A percentile compares a stretch with the other conserved stretches of the same genome.
Evolutionary conservation across 2,113 vertebrate species (phyloP).

Genomic region (Machaerirhynchus nigripectus): DNA sequence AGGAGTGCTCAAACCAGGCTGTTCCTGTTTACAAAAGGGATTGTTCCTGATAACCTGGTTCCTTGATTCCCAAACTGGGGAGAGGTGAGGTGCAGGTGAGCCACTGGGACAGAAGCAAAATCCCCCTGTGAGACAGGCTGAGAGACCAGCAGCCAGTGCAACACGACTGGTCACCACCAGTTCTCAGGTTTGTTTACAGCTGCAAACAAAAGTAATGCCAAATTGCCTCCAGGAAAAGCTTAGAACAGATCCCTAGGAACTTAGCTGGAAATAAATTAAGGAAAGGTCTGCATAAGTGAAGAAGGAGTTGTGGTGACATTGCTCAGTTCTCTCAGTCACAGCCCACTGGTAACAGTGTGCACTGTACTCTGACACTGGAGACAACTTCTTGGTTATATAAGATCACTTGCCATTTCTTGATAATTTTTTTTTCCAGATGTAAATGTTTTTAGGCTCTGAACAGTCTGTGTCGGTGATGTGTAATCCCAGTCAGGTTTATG

Average conservation of each 20-base stretch:
- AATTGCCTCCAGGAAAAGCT: background rate
- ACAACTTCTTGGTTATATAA: background rate
- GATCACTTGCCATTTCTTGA: background rate
- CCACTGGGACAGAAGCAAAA: background rate
- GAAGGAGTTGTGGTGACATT: background rate
- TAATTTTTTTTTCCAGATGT: rapidly evolving
- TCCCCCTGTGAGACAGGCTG: background rate
- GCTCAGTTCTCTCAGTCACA: background rate
- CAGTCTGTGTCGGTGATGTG: rapidly evolving
- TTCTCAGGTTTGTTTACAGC: background rate
- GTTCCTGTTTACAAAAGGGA: background rate
- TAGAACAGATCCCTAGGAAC: background rate
- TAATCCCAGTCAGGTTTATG: background rate
- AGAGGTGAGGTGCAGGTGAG: background rate
- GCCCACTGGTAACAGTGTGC: too few species aligned
- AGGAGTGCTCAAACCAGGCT: background rate
- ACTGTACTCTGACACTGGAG: too few species aligned
- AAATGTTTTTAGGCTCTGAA: background rate
- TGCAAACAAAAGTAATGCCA: background rate
- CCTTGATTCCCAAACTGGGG: background rate
- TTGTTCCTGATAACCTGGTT: background rate
- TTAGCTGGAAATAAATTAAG: background rate
- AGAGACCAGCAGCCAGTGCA: background rate
- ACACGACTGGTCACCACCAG: background rate
- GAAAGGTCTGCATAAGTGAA: background rate